Evolutionary conservation across 2,888 invertebrate genomes (phyloP), one percentile per base, ranked within the genome.

Genomic region (Cheilosia impressa): DNA sequence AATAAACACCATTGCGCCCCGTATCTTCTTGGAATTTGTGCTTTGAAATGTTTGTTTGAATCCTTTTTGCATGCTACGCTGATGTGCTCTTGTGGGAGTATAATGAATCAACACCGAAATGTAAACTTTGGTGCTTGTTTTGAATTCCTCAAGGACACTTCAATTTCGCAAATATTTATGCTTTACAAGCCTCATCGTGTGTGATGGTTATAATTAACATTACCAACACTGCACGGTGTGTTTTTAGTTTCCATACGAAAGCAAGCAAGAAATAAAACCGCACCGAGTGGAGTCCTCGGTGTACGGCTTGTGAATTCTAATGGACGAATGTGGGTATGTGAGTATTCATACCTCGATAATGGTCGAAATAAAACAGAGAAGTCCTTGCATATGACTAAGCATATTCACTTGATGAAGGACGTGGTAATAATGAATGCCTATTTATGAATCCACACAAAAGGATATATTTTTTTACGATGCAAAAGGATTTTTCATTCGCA

Each of bases 161-260:
- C 38, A 57, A 75, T 57, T 81, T 69, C 47, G 62, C 75, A 75
- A 75, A 75, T 75, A 63, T 69, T 75, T 81, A 43, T 62, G 10
- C 31, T 41, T 43, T 57, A 22, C 62, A 62, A 43, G 34, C 47
- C 22, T 58, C 55, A 52, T 43, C 43, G 55, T 63, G 47, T 63
- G 41, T 38, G 55, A 43, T 68, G 55, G 43, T 62, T 62, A 72
- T 72, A 45, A 72, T 62, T 72, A 79, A 72, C 78, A 53, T 58
- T 62, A 43, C 72, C 22, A 22, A 22, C 60, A 31, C 31, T 53
- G 52, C 22, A 45, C 31, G 72, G 5, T 60, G 62, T 62, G 62
- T 53, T 60, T 45, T 17, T n/a, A 2, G 24, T 24, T 52, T 15
- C 13, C 5, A 24, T 4, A 4, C 22, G 2, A 22, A 22, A 13